Evolutionary conservation across 92 coral and sea anemone genomes (phyloP).

Genomic region (Phenganax marumi): DNA sequence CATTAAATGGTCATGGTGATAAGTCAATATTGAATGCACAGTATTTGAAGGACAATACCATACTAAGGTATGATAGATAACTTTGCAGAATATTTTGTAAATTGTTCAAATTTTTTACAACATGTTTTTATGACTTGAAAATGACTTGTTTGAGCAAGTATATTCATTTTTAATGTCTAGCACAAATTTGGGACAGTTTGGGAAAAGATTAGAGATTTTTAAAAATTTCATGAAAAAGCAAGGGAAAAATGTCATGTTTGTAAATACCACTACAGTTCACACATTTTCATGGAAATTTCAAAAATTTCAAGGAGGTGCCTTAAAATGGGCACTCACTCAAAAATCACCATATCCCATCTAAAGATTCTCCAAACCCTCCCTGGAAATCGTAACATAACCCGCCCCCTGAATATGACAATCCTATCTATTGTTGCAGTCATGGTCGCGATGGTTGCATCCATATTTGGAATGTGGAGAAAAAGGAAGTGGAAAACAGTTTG

Average conservation of each 20-base stretch:
- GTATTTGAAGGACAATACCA: conserved; percentile 52
- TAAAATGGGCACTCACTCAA: not conserved
- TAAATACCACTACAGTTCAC: no score
- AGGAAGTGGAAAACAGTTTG: conserved; percentile 45
- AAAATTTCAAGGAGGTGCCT: no score
- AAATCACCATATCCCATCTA: not conserved
- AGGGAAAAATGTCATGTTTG: no score
- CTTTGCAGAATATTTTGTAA: no score
- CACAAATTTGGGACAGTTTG: no score
- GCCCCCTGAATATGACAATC: not conserved
- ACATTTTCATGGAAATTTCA: not conserved
- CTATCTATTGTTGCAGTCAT: conserved; percentile 58
- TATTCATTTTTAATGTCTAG: no score
- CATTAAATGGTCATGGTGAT: conserved; percentile 68
- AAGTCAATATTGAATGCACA: conserved; percentile 66
- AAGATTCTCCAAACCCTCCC: not conserved
- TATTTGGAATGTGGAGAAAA: conserved; percentile 64
- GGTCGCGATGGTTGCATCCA: conserved; percentile 82
- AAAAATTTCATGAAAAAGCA: no score
- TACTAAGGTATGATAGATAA: conserved; percentile 60
- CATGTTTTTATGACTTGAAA: no score
- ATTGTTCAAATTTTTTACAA: no score
- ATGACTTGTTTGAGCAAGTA: no score
- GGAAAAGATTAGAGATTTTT: no score
- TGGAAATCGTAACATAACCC: not conserved